Evolutionary conservation across 2,888 invertebrate genomes (phyloP).

Genomic region (Heteromyza rotundicornis): DNA sequence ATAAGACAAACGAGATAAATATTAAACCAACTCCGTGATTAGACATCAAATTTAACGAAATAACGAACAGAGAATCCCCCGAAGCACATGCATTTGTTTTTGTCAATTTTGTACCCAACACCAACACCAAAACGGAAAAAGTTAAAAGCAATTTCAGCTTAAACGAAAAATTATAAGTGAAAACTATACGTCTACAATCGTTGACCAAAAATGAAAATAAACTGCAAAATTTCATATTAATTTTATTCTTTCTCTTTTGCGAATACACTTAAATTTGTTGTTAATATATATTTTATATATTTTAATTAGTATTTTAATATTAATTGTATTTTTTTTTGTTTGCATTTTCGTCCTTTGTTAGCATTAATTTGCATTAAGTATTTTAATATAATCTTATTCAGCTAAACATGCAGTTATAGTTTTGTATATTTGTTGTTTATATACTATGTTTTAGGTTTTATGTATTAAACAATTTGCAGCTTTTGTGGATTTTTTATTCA

Average conservation of each 20-base stretch:
- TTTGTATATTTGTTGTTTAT: not conserved
- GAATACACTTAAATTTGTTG: not conserved
- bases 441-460: not conserved
- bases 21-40: not conserved
- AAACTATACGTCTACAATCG: not conserved
- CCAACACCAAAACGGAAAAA: not conserved
- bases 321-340: no score
- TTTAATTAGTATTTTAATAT: no score
- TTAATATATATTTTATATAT: conserved; percentile 1
- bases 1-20: not conserved
- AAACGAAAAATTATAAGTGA: not conserved
- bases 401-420: conserved; percentile 20
- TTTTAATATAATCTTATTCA: conserved; percentile 12
- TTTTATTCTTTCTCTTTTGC: not conserved
- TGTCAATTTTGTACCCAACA: not conserved
- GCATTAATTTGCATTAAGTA: not conserved
- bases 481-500: no score
- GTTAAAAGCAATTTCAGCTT: not conserved
- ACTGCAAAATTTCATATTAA: not conserved
- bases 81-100: not conserved
- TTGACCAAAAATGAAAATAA: not conserved
- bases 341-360: not conserved
- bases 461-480: no score
- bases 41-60: not conserved
- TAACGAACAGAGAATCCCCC: not conserved